Conservation (phyloP, 2,113 vertebrate genomes). For the Podilymbus podiceps region DNA sequence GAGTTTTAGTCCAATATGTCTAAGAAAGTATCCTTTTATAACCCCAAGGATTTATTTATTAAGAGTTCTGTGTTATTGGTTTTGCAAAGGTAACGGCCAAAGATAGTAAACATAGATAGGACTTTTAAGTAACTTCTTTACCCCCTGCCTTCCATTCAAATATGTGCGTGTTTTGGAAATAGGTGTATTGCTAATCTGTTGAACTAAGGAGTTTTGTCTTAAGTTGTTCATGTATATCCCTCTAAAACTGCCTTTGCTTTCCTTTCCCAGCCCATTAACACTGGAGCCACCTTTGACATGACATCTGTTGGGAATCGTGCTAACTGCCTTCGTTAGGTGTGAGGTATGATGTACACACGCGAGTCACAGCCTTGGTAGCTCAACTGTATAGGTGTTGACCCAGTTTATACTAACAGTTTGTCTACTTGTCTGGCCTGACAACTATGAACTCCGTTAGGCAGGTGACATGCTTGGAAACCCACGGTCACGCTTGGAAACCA, state of each 20-base stretch:
- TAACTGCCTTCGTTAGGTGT: not conserved
- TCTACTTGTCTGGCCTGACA: not conserved
- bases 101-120: not conserved
- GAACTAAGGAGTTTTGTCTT: not conserved
- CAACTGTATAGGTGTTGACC: not conserved
- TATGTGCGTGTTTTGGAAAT: not conserved
- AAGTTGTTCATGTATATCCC: not conserved
- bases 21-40: not conserved
- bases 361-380: not conserved
- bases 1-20: not conserved
- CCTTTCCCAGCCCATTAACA: not conserved
- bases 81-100: not conserved
- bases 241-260: not conserved
- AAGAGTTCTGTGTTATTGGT: not conserved
- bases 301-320: not conserved
- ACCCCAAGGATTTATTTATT: not conserved
- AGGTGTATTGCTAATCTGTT: not conserved
- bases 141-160: not conserved
- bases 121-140: not conserved
- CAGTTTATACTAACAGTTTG: not conserved
- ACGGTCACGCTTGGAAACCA: not conserved
- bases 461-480: not conserved
- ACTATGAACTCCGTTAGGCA: not conserved
- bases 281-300: not conserved
- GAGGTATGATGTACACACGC: accelerated